Base-by-base conservation (phyloP, 1,140 invertebrate genomes). In the Glomeris maerens region DNA sequence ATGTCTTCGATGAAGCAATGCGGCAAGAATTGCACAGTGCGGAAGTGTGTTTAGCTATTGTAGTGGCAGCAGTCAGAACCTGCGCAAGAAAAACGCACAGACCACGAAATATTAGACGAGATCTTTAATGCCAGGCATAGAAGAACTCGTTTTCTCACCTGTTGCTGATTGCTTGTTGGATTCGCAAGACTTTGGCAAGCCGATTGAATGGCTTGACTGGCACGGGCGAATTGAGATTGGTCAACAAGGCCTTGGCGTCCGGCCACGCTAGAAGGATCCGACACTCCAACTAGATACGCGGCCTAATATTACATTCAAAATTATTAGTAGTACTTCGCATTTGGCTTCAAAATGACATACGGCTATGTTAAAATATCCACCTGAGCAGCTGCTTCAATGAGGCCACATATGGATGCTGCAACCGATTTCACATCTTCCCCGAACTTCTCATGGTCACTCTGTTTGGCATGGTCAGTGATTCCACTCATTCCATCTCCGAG, bases 11-110 rank as follows among this genome's bases (percentile, higher is more conserved):
- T 13, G 91, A 95, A 0, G 94, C 93, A 2, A 83, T 72, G 20
- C 94, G 76, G 64, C 94, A 98, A 26, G 91, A 84, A 61, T 92
- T 95, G 65, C 93, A 98, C 14, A 98, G 70, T 10, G 90, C 81
- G 54, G 88, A 93, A 0, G 94, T 97, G 67, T 98, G 89, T 64
- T 95, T 95, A 2, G 94, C 94, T 47, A 98, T 91, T 36, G 84
- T 77, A 0, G 92, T 97, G 0, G 93, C 86, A 13, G 91, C 87
- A 17, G 83, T 80, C 17, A 96, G 69, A 27, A 95, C 82, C 73
- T 82, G 69, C 3, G 54, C 59, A 40, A 55, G 36, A 52, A 57
- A 28, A 39, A 47, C 29, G 25, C n/a, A n/a, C n/a, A n/a, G n/a
- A 47, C 26, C n/a, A 31, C n/a, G 5, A 47, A 47, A 47, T 10